These are phyloP conservation scores for Vanessa tameamea DNA, from an alignment of 1,140 invertebrate species.

Conservation along the genomic window DNA sequence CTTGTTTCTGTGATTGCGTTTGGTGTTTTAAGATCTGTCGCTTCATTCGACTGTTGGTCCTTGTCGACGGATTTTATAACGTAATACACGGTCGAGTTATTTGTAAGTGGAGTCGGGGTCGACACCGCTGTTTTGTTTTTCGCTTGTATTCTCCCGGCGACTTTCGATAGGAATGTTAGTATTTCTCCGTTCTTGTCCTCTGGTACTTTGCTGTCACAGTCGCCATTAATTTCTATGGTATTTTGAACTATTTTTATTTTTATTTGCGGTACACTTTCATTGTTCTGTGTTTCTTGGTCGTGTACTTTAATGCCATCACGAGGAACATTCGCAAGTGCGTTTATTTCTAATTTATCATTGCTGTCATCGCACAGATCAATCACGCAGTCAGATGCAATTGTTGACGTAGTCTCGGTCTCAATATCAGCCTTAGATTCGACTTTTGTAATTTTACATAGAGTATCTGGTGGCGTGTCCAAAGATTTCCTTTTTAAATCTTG, in stretches of 20 bases:
- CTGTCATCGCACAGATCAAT: not conserved
- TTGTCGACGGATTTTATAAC: not conserved
- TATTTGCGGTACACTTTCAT: not conserved
- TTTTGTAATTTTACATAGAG: not conserved
- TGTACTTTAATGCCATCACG: not conserved
- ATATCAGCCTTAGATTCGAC: not conserved
- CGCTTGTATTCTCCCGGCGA: not conserved
- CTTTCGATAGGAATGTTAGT: not conserved
- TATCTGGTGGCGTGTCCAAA: too few species aligned
- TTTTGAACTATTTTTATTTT: not conserved
- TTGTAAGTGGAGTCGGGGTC: not conserved
- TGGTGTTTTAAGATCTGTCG: not conserved
- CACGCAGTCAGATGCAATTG: not conserved
- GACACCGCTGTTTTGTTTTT: not conserved
- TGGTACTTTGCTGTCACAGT: not conserved
- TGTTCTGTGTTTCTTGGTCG: not conserved
- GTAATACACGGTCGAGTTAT: not conserved
- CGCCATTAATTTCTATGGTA: not conserved
- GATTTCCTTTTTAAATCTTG: too few species aligned
- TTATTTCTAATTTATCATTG: not conserved
- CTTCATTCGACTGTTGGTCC: not conserved
- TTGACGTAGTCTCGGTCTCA: not conserved
- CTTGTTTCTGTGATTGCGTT: not conserved
- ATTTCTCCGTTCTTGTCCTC: not conserved
- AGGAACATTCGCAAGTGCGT: not conserved